These are phyloP conservation scores for Nothoprocta pentlandii DNA, from an alignment of 2,113 vertebrate species.

Conservation along the genomic window DNA sequence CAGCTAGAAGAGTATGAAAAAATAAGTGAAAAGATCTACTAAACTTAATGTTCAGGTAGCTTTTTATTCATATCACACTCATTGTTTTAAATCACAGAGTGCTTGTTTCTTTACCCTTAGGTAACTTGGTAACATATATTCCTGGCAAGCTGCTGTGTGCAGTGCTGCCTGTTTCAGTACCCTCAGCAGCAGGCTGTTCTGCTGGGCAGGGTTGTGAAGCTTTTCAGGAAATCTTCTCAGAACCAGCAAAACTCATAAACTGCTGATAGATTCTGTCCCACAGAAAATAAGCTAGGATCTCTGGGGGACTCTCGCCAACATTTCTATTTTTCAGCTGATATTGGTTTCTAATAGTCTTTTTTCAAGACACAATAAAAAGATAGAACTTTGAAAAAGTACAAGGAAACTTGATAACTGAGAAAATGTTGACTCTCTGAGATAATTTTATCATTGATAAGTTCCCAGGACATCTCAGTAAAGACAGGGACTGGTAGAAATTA, in stretches of 20 bases:
- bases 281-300: neutral
- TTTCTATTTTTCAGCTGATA: neutral
- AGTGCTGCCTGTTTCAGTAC: neutral
- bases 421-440: neutral
- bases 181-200: neutral
- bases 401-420: neutral
- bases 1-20: neutral
- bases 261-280: neutral
- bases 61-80: neutral
- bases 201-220: neutral
- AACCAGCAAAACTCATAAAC: neutral
- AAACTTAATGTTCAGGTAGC: neutral
- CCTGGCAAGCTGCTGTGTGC: neutral
- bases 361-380: neutral
- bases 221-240: neutral
- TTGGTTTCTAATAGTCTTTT: neutral
- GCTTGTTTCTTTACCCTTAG: neutral
- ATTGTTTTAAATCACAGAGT: neutral
- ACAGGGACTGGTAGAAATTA: neutral
- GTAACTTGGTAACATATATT: neutral
- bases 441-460: neutral
- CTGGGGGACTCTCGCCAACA: neutral
- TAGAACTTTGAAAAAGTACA: neutral
- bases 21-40: neutral
- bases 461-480: neutral